Conservation (phyloP, 2,113 vertebrate species). For the Brienomyrus brachyistius region DNA sequence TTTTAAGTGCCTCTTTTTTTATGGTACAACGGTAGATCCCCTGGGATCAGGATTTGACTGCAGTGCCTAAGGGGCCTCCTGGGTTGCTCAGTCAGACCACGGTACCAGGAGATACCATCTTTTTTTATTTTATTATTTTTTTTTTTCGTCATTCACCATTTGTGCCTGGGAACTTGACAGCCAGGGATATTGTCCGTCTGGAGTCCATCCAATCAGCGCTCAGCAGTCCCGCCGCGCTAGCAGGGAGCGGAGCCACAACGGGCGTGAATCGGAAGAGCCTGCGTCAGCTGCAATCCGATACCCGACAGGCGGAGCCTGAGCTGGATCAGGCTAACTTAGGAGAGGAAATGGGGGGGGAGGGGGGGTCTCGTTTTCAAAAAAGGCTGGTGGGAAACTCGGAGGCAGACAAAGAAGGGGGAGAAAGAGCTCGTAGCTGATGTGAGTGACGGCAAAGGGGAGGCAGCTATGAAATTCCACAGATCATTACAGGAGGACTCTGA, state of each 20-base stretch:
- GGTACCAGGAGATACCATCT: background rate
- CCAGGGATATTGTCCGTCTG: constrained; percentile 1
- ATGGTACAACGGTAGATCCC: background rate
- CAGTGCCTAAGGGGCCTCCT: background rate
- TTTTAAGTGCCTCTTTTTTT: background rate
- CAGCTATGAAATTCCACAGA: background rate
- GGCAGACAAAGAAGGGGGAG: background rate
- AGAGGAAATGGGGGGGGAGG: background rate
- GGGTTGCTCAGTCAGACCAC: background rate
- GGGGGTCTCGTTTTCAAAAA: background rate
- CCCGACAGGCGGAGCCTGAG: background rate
- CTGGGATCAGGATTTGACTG: background rate
- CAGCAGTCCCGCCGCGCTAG: background rate
- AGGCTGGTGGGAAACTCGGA: background rate
- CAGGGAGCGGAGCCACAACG: background rate
- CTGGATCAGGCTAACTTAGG: background rate
- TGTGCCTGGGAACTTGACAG: constrained; percentile 1
- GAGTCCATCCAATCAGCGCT: background rate
- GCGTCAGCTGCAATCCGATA: background rate
- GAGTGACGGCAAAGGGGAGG: background rate
- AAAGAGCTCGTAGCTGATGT: background rate
- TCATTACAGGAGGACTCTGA: background rate
- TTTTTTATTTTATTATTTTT: background rate
- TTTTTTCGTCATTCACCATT: constrained; percentile 4
- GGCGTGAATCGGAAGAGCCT: constrained; percentile 5